These are phyloP conservation scores for Drosophila ochracea DNA, from an alignment of 2,888 invertebrate species.

Conservation along the genomic window DNA sequence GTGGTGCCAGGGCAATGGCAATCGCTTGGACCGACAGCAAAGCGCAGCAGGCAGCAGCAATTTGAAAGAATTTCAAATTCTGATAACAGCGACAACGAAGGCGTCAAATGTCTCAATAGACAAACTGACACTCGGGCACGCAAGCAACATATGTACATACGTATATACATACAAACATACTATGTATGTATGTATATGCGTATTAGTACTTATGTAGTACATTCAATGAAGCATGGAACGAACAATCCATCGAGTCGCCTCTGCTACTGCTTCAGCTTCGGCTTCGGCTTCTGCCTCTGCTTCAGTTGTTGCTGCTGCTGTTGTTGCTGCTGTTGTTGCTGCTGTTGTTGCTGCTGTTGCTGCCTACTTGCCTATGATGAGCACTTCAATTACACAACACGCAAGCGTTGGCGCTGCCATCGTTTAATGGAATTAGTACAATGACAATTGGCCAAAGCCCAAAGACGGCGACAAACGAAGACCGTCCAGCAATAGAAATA, in stretches of 20 bases:
- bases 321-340: constrained; percentile 26
- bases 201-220: constrained; percentile 53
- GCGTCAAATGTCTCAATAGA: constrained; percentile 79
- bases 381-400: constrained; percentile 76
- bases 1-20: constrained; percentile 53
- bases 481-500: constrained; percentile 71
- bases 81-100: constrained; percentile 54
- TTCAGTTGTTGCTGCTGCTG: constrained; percentile 13
- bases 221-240: constrained; percentile 71
- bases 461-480: constrained; percentile 52
- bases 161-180: constrained; percentile 12
- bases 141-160: constrained; percentile 30
- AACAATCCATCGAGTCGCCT: constrained; percentile 65
- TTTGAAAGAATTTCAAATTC: constrained; percentile 63
- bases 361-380: constrained; percentile 57
- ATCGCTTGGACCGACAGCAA: constrained; percentile 46
- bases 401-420: constrained; percentile 66
- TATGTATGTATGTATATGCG: constrained; percentile 9
- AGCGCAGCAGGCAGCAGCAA: constrained; percentile 61
- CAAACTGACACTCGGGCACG: constrained; percentile 69
- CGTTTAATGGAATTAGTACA: constrained; percentile 80
- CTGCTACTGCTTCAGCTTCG: constrained; percentile 22
- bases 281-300: constrained; percentile 1
- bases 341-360: constrained; percentile 33
- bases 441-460: constrained; percentile 80